Evolutionary conservation across 2,888 invertebrate species (phyloP), one percentile per base, ranked within the genome.

Genomic region (Sepioteuthis lessoniana): DNA sequence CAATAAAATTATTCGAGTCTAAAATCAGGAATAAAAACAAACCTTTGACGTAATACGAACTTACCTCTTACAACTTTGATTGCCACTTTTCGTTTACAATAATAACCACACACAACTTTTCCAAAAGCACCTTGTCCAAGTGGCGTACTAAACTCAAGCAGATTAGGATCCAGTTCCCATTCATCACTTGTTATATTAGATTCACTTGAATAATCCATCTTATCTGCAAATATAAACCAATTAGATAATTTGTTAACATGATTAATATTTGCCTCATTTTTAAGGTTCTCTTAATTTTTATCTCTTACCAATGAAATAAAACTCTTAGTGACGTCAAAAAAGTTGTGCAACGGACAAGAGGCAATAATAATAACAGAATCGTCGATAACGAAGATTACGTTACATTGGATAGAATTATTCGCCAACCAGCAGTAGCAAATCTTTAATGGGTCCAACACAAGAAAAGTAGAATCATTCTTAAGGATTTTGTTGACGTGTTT

Each of bases 31-130:
- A 76, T 60, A 76, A 76, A 31, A 76, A 13, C 13, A 13, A 1
- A n/a, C n/a, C n/a, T 76, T n/a, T 35, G n/a, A 76, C 16, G 35
- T 1, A 16, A 91, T 13, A 60, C 0, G 8, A 37, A 95, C 97
- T 97, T 97, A 98, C 98, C 98, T 97, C 98, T 98, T 0, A 98
- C 97, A 97, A 98, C 98, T 96, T 98, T 98, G 21, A 98, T 98
- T 13, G 98, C 98, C 0, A 98, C 98, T 94, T 95, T 96, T 91
- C 95, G 94, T 93, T 96, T 96, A n/a, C 95, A 95, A 94, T 96
- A 97, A 94, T 96, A 96, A 7, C 97, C 97, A 4, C 96, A 96
- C 94, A 97, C 96, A 37, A 97, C 97, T 94, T 97, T 96, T 28
- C 97, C 97, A 95, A 97, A 97, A 0, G 97, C 97, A 2, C 97